A percentile compares a stretch with the other conserved stretches of the same genome.
phyloP scores from a whole-genome alignment of 2,888 invertebrate genomes.

The Cenopis cana region DNA sequence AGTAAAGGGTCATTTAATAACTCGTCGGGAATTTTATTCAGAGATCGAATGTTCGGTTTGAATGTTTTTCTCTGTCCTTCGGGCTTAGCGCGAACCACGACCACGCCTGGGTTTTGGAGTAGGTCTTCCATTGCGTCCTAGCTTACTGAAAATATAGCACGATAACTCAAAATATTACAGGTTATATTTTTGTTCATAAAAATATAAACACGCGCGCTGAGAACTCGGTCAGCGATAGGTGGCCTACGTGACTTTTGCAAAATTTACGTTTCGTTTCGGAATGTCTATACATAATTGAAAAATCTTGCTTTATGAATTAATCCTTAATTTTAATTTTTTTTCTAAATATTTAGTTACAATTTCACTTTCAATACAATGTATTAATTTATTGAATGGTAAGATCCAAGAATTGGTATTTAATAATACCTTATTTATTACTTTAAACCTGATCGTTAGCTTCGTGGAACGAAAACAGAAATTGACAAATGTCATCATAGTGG shows the following conservation, averaged over 20 bases:
- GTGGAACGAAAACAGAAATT: constrained; percentile 15
- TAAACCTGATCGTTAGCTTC: neutral
- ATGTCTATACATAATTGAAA: constrained; percentile 15
- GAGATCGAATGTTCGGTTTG: constrained; percentile 88
- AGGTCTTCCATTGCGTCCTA: constrained; percentile 68
- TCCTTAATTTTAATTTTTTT: neutral
- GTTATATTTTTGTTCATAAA: constrained; percentile 59
- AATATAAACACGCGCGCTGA: constrained; percentile 71
- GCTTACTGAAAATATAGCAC: constrained; percentile 31
- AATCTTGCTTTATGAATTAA: neutral
- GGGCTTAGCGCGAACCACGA: constrained; percentile 92
- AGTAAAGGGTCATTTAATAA: constrained; percentile 90
- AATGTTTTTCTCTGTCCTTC: constrained; percentile 90
- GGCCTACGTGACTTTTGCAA: constrained; percentile 82
- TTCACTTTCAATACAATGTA: too few species aligned
- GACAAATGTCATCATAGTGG: constrained; percentile 36
- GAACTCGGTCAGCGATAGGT: constrained; percentile 46
- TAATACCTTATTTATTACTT: neutral
- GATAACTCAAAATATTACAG: constrained; percentile 47
- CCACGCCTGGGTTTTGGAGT: constrained; percentile 70
- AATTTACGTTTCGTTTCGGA: constrained; percentile 56
- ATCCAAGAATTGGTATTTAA: neutral
- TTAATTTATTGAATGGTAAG: too few species aligned
- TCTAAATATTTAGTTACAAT: too few species aligned
- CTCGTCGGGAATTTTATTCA: constrained; percentile 93